A percentile compares a stretch with the other conserved stretches of the same genome.
Conservation (phyloP, 2,888 invertebrate genomes). For the Hemaris fuciformis region DNA sequence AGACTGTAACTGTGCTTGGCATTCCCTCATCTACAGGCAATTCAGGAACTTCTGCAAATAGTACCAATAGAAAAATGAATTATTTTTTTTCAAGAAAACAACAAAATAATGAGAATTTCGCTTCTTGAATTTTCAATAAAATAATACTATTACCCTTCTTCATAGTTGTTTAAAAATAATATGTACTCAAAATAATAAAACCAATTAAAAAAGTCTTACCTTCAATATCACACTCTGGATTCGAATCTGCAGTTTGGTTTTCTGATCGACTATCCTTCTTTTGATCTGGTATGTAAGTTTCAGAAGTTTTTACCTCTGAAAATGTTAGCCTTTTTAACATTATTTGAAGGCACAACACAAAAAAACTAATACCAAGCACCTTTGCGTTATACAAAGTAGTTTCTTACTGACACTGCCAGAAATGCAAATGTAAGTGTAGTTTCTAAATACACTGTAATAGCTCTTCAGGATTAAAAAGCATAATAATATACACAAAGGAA, state of each 20-base stretch:
- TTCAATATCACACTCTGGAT: conserved; percentile 63
- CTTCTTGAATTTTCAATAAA: too few species aligned
- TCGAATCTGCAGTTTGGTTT: conserved; percentile 51
- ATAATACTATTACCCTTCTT: too few species aligned
- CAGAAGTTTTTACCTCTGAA: conserved; percentile 57
- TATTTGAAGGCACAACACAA: not conserved
- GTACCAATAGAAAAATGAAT: not conserved
- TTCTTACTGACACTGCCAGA: not conserved
- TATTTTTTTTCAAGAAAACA: not conserved
- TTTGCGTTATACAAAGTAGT: not conserved
- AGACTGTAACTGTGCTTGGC: conserved; percentile 87
- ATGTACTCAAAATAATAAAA: too few species aligned
- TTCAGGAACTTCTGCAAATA: conserved; percentile 47
- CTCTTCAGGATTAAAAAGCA: not conserved
- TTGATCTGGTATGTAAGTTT: conserved; percentile 55
- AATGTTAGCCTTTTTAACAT: conserved; percentile 16
- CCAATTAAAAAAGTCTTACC: conserved; percentile 48
- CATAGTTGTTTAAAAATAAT: too few species aligned
- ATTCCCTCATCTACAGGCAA: conserved; percentile 59
- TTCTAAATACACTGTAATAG: not conserved
- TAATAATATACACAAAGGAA: not conserved
- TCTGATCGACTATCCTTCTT: conserved; percentile 56
- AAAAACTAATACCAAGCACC: not conserved
- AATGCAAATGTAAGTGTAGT: not conserved
- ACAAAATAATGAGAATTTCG: not conserved